Evolutionary conservation across 2,888 invertebrate species (phyloP).

Genomic region (Gortyna flavago): DNA sequence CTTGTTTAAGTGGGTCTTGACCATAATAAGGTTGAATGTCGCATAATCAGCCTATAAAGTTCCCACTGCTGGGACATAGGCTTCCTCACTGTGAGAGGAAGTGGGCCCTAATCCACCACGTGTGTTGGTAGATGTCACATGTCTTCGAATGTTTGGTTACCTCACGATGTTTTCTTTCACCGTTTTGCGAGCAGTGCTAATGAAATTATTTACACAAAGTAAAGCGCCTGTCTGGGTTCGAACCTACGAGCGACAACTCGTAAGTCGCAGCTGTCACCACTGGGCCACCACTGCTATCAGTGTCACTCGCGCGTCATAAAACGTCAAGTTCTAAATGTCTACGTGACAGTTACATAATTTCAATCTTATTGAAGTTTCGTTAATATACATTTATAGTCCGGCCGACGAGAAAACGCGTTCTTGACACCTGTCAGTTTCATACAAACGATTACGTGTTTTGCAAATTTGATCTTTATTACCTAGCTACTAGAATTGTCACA

Average conservation of each 20-base stretch:
- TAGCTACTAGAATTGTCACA: neutral
- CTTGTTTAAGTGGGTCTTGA: slow-evolving; percentile 7
- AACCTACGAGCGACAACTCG: neutral
- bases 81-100: neutral
- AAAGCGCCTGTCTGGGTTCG: neutral
- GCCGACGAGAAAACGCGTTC: neutral
- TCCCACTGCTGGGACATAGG: neutral
- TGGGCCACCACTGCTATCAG: neutral
- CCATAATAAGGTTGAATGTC: no score
- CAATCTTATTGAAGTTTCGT: neutral
- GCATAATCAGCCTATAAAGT: neutral
- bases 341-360: neutral
- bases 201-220: neutral
- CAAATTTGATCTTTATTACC: neutral
- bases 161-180: neutral
- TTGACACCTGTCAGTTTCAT: neutral
- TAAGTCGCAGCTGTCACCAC: neutral
- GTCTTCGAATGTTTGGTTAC: neutral
- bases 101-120: neutral
- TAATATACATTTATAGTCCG: neutral
- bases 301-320: neutral
- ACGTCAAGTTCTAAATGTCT: neutral
- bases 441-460: neutral
- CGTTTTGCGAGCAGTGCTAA: neutral
- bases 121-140: neutral